These are phyloP conservation scores for Rafetus swinhoei DNA, from an alignment of 2,113 vertebrate genomes.

Conservation along the genomic window DNA sequence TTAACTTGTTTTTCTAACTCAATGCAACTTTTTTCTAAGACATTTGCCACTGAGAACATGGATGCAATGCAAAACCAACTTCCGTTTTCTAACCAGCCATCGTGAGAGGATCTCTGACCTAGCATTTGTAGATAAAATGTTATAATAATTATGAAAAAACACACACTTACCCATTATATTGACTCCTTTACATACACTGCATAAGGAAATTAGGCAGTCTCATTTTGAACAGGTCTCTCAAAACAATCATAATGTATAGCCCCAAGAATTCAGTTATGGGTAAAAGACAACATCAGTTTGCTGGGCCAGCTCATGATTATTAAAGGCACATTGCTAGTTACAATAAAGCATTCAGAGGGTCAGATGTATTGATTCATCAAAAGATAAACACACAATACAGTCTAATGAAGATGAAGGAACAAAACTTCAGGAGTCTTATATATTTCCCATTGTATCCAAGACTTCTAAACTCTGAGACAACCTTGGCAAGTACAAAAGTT, in stretches of 20 bases:
- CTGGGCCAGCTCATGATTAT: background rate
- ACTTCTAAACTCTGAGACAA: background rate
- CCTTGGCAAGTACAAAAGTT: background rate
- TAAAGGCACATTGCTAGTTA: background rate
- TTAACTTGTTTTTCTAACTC: background rate
- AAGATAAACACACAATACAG: background rate
- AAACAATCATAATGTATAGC: background rate
- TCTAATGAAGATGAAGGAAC: background rate
- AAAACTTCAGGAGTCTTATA: background rate
- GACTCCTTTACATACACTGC: background rate
- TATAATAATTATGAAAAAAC: background rate
- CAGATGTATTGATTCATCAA: background rate
- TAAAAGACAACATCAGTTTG: background rate
- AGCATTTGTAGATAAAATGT: rapidly evolving
- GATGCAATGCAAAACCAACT: background rate
- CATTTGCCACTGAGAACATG: background rate
- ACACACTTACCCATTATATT: rapidly evolving
- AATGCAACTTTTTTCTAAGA: background rate
- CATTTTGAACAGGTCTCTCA: background rate
- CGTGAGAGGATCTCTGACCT: background rate
- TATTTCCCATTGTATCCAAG: background rate
- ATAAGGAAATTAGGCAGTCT: background rate
- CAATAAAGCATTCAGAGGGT: background rate
- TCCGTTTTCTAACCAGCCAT: rapidly evolving
- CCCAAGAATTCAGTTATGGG: background rate